These are phyloP conservation scores for Leptopilina boulardi DNA, from an alignment of 1,140 invertebrate species.

Conservation along the genomic window DNA sequence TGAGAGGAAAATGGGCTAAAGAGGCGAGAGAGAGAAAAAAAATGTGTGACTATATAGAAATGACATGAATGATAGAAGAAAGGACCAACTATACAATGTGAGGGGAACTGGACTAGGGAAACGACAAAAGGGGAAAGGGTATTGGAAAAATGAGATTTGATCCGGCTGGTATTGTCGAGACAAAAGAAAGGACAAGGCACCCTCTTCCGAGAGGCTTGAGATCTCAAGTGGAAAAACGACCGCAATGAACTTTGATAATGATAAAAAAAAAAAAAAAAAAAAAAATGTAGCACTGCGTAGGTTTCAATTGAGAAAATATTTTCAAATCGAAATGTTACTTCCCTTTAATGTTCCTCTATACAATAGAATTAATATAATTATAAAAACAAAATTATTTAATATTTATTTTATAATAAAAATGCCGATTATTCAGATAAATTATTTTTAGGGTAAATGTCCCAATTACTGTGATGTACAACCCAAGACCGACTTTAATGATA, in stretches of 20 bases:
- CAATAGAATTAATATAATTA: too few species aligned
- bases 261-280: constrained; percentile 38
- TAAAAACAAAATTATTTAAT: too few species aligned
- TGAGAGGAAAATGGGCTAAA: constrained; percentile 1
- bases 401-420: too few species aligned
- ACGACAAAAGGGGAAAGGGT: constrained; percentile 21
- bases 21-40: constrained; percentile 5
- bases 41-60: neutral
- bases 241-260: constrained; percentile 37
- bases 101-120: neutral
- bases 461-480: too few species aligned
- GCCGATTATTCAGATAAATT: too few species aligned
- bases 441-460: too few species aligned
- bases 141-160: constrained; percentile 41
- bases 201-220: constrained; percentile 19
- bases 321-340: neutral
- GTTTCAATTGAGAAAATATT: neutral
- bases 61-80: constrained; percentile 14
- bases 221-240: constrained; percentile 35
- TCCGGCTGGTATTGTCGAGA: constrained; percentile 44
- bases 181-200: constrained; percentile 36
- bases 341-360: too few species aligned
- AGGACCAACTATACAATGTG: neutral
- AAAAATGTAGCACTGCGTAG: neutral
- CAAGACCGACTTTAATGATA: too few species aligned